Evolutionary conservation across 2,113 vertebrate species (phyloP), one percentile per base, ranked within the genome.

Genomic region (Lepus americanus): DNA sequence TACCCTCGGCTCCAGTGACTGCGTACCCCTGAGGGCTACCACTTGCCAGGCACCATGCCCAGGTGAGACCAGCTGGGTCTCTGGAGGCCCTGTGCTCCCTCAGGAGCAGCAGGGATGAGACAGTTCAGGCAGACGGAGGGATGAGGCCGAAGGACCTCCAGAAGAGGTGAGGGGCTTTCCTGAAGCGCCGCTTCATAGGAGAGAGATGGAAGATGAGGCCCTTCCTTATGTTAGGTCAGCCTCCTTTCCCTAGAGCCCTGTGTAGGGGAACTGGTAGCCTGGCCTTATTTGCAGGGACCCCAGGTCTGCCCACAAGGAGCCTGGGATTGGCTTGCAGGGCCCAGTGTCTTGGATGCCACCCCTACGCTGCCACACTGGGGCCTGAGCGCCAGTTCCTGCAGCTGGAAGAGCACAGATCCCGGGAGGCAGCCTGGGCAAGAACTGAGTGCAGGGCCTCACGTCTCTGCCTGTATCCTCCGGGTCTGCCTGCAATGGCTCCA

Each of bases 41-140:
- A 3, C 10, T 17, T 8, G n/a, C 51, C 63, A 0, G 9, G 20
- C 1, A 3, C 63, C 9, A 0, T 19, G 74, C 36, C 23, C 12
- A 51, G 80, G 88, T n/a, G 31, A 64, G 17, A 33, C 36, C 44
- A 44, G 49, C 23, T 69, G 20, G 70, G 80, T 20, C 67, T 78
- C 19, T 2, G 17, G 66, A 59, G 20, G 39, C 33, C 44, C 66
- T 63, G 59, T n/a, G 55, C 31, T 83, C 36, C 36, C 3, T 2
- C 3, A 3, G 36, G 36, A 36, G 36, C 36, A 36, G 36, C 36
- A 55, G 55, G 53, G 82, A 27, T n/a, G 49, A n/a, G 95, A 73
- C 29, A n/a, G 20, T 81, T 31, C 17, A 77, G 59, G 49, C 69
- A 49, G 27, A 9, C 0, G 8, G 29, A 16, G 27, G 63, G 19